Percentiles rank a stretch among this genome's conserved stretches.
phyloP scores from a whole-genome alignment of 2,888 invertebrate genomes.

The Hyles lineata region DNA sequence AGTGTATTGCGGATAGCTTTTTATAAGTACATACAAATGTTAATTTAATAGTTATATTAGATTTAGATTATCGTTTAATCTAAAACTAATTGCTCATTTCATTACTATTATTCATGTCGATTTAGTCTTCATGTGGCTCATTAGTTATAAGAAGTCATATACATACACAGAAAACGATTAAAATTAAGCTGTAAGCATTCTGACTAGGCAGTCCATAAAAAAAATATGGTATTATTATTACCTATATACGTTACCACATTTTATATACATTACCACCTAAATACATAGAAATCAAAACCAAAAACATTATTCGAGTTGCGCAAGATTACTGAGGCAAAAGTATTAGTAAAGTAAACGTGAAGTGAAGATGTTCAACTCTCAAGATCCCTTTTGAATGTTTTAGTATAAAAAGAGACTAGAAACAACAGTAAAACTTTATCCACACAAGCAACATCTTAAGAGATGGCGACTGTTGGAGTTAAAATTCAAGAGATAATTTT shows the following conservation, averaged over 20 bases:
- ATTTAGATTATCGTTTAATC: background rate
- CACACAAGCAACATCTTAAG: constrained; percentile 28
- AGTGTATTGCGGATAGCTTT: background rate
- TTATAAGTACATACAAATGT: background rate
- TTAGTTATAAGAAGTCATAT: too few species aligned
- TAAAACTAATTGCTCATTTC: background rate
- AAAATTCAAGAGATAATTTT: constrained; percentile 67
- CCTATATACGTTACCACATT: too few species aligned
- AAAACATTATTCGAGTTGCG: background rate
- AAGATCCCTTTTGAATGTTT: constrained; percentile 12
- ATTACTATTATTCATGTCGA: too few species aligned
- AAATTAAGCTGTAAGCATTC: too few species aligned
- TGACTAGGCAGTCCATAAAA: too few species aligned
- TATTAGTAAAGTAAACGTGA: constrained; percentile 18
- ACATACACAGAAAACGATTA: too few species aligned
- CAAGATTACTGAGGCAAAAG: background rate
- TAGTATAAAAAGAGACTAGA: constrained; percentile 18
- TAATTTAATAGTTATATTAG: too few species aligned
- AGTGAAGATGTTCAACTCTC: constrained; percentile 14
- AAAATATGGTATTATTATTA: too few species aligned
- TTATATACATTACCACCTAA: too few species aligned
- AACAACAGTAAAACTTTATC: constrained; percentile 23
- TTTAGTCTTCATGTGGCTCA: too few species aligned
- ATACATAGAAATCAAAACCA: too few species aligned
- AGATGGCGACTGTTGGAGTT: constrained; percentile 44